phyloP scores from a whole-genome alignment of 1,140 invertebrate species.

The Oedothorax gibbosus region DNA sequence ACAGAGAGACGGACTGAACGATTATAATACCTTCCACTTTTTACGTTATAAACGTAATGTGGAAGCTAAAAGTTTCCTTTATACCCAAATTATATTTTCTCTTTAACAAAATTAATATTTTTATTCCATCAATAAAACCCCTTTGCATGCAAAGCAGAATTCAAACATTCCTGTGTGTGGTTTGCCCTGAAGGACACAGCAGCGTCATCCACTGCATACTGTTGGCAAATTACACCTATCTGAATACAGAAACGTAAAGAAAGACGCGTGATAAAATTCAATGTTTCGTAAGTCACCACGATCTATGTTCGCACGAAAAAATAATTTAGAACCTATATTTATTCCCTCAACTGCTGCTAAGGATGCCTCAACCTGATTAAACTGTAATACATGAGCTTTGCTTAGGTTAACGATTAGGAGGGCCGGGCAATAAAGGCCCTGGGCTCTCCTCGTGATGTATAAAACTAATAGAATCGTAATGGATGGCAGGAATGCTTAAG shows the following conservation, averaged over 20 bases:
- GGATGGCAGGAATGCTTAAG: conserved; percentile 49
- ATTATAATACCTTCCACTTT: too few species aligned
- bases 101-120: not conserved
- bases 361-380: conserved; percentile 52
- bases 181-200: not conserved
- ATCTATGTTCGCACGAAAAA: conserved; percentile 32
- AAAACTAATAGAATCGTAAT: conserved; percentile 58
- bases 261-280: conserved; percentile 20
- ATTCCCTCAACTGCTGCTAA: conserved; percentile 33
- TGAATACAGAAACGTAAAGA: not conserved
- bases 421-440: conserved; percentile 17
- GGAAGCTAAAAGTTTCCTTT: too few species aligned
- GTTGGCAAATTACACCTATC: conserved; percentile 11
- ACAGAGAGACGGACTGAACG: too few species aligned
- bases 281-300: conserved; percentile 35
- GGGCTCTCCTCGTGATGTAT: conserved; percentile 33
- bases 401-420: conserved; percentile 47
- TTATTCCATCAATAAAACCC: not conserved
- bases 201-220: conserved; percentile 1
- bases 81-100: not conserved
- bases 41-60: too few species aligned
- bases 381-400: conserved; percentile 40
- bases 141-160: not conserved
- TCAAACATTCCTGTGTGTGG: too few species aligned
- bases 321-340: conserved; percentile 52